Base-by-base conservation (phyloP, 2,888 invertebrate species). In the Diplolepis rosae region DNA sequence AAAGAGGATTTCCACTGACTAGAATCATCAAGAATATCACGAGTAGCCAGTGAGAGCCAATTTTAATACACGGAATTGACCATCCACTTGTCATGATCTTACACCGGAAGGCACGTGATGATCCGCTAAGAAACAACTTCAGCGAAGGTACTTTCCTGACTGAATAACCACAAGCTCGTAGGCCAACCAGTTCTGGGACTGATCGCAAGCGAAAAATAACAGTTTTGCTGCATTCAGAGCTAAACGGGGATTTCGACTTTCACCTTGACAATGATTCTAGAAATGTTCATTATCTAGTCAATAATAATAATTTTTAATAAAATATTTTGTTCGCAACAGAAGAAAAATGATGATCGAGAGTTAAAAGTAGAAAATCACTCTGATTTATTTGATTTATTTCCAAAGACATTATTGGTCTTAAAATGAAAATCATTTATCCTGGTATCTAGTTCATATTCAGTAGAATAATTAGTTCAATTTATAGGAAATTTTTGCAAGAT, bases 1-100 rank as follows among this genome's bases (percentile, higher is more conserved):
- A 18, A 15, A 72, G 15, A 1, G 76, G 74, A 69, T 72, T 71
- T 27, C 72, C 74, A 72, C 73, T 73, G 77, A 77, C 77, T 75
- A 73, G 71, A 69, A 75, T 73, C 27, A 68, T 61, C 28, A 65
- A 70, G 32, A 39, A 52, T 35, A 71, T 39, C 18, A 73, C 15
- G 27, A 72, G 9, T 22, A 22, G n/a, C 68, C 67, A 69, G 4
- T 71, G n/a, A n/a, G 35, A 56, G 13, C 56, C 54, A 68, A 50
- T 24, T 9, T 11, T 22, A 11, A 22, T 48, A 11, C 48, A 22
- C 35, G 35, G 35, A 39, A 30, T n/a, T 48, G 68, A 48, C n/a
- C 48, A 24, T 68, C 32, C 51, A 52, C 39, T 39, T 65, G 39
- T 30, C 71, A 68, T 68, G 54, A 22, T 68, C 48, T 28, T 7